Evolutionary conservation across 2,888 invertebrate genomes (phyloP), one percentile per base, ranked within the genome.

Genomic region (Carabus problematicus): DNA sequence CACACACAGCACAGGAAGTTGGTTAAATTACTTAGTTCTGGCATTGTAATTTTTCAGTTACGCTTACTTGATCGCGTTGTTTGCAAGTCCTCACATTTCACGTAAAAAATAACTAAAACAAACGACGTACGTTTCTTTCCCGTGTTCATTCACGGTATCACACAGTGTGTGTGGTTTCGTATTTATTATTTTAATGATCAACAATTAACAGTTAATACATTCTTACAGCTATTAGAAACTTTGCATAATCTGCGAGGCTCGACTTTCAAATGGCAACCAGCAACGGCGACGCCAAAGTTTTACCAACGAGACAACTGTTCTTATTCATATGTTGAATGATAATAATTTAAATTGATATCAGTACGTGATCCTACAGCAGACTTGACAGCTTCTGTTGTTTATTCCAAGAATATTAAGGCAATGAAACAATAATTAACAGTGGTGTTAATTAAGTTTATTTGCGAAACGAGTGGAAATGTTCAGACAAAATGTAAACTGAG

Each of bases 11-110:
- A 67, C 67, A 67, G 67, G 67, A 67, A 67, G 67, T 54, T 60
- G 18, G 60, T 67, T 67, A 67, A 60, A 67, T 67, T 67, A 67
- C 67, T 67, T 67, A 67, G 67, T 67, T 67, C 67, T 67, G 67
- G 67, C 60, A 67, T 67, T 67, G 67, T 67, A 67, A 60, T 67
- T 67, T 67, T 67, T 19, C 56, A 19, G 67, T 67, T 52, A 67
- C 67, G 67, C 67, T 60, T 67, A 54, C 67, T 67, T 67, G 67
- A 39, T 67, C 60, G 6, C 39, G n/a, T 1, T 45, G 52, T 14
- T 12, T 16, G 14, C 29, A 29, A 29, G 29, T 29, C 29, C 29
- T 29, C 29, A 29, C 6, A 29, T 29, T 29, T 29, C 29, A 29
- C 29, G 29, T 29, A 29, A 29, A 29, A 29, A 29, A 29, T 29